phyloP scores from a whole-genome alignment of 2,797 vertebrate species.

The Bradypus variegatus region DNA sequence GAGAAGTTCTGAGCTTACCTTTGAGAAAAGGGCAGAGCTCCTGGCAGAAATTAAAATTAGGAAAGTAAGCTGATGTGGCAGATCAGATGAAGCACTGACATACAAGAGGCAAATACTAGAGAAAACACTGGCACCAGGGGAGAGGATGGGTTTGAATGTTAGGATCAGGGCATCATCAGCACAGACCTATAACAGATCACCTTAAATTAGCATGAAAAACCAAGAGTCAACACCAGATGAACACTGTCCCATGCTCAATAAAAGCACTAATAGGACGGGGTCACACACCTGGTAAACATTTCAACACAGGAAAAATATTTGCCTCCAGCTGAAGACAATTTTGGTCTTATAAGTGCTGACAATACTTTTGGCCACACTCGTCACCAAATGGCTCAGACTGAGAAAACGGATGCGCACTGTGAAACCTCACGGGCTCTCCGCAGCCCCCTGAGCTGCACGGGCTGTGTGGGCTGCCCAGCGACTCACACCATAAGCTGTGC shows the following conservation, averaged over 20 bases:
- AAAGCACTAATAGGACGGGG: not conserved
- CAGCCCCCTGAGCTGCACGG: fast-evolving
- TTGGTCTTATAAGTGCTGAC: not conserved
- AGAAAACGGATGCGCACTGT: not conserved
- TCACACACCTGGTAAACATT: not conserved
- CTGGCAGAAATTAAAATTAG: not conserved
- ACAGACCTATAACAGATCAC: not conserved
- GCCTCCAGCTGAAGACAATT: not conserved
- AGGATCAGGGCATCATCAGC: not conserved
- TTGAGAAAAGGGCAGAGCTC: not conserved
- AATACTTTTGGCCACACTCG: not conserved
- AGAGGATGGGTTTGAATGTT: not conserved
- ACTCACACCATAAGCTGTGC: fast-evolving
- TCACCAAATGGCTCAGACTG: not conserved
- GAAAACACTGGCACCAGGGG: not conserved
- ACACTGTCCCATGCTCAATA: not conserved
- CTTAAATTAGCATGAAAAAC: not conserved
- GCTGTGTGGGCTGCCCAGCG: not conserved
- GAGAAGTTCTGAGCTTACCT: not conserved
- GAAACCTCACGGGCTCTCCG: not conserved
- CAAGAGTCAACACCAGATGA: not conserved
- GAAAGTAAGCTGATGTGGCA: not conserved
- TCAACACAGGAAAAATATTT: not conserved
- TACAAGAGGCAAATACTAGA: not conserved
- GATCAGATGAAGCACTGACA: not conserved